A percentile compares a stretch with the other conserved stretches of the same genome.
Conservation (phyloP, 2,113 vertebrate species). For the Castor canadensis region DNA sequence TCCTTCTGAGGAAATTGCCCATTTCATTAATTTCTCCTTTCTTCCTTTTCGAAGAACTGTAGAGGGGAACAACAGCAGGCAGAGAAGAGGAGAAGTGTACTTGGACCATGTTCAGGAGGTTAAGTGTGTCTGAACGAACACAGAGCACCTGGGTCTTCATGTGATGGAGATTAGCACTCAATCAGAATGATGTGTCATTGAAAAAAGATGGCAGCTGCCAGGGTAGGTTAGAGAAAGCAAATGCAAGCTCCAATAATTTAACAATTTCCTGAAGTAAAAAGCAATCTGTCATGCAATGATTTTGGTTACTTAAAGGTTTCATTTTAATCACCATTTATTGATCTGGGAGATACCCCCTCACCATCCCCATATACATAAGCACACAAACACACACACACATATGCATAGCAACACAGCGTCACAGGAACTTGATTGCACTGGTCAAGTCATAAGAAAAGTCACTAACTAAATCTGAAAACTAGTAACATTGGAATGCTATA, state of each 20-base stretch:
- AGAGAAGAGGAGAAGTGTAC: neutral
- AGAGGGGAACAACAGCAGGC: neutral
- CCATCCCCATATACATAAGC: no score
- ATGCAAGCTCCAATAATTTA: neutral
- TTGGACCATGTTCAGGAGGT: neutral
- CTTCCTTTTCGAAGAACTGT: neutral
- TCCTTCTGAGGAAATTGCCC: neutral
- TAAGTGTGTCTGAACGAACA: neutral
- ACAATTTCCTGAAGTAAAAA: conserved; percentile 29
- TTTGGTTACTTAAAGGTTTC: neutral
- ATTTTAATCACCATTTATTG: neutral
- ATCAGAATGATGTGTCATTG: neutral
- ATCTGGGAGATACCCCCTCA: neutral
- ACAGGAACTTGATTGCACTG: neutral
- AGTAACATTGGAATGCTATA: neutral
- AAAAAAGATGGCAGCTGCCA: neutral
- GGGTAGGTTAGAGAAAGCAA: neutral
- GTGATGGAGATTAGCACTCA: neutral
- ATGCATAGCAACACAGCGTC: neutral
- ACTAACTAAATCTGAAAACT: neutral
- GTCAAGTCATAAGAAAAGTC: neutral
- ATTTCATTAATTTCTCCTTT: neutral
- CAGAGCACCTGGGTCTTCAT: neutral
- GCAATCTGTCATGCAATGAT: neutral
- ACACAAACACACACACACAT: neutral